Conservation (phyloP, 2,113 vertebrate species). For the Puffinus mauretanicus region DNA sequence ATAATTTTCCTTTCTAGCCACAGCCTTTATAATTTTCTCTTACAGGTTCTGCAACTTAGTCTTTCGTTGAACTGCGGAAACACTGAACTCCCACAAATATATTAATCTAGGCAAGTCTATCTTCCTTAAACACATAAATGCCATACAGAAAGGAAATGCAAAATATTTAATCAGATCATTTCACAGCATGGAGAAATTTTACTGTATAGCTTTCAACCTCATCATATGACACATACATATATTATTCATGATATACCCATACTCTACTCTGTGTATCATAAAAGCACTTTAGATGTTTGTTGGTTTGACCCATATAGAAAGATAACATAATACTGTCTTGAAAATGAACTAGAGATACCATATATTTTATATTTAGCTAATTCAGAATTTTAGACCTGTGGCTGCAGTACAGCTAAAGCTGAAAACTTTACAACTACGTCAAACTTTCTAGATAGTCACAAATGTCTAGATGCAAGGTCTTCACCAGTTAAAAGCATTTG, state of each 20-base stretch:
- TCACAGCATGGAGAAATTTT: neutral
- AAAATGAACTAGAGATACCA: neutral
- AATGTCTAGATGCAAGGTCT: neutral
- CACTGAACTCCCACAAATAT: neutral
- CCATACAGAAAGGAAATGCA: neutral
- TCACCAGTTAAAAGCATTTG: neutral
- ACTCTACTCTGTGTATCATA: neutral
- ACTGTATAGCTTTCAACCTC: neutral
- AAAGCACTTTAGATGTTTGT: neutral
- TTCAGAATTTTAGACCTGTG: neutral
- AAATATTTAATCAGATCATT: neutral
- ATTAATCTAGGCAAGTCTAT: neutral
- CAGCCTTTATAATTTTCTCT: neutral
- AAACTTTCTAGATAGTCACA: neutral
- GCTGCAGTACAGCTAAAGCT: neutral
- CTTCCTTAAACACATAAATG: neutral
- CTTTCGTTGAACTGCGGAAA: fast-evolving
- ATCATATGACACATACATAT: neutral
- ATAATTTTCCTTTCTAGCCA: neutral
- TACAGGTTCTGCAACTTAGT: neutral
- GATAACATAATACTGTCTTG: neutral
- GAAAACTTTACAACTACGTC: neutral
- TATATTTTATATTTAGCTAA: neutral
- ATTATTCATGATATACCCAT: neutral
- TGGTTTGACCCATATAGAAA: neutral